phyloP scores from a whole-genome alignment of 2,888 invertebrate species.

The Cephus spinipes region DNA sequence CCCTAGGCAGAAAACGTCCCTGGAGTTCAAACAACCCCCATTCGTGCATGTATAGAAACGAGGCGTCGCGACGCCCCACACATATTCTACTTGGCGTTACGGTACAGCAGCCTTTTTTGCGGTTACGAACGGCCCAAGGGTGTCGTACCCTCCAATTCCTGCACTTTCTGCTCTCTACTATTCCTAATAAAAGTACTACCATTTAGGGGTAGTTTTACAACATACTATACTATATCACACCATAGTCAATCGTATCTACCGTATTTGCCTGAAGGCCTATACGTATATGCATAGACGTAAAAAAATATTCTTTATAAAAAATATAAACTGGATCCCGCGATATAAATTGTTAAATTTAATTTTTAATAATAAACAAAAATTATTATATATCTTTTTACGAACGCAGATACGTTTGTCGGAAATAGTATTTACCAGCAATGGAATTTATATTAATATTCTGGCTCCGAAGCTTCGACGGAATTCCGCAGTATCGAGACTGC shows the following conservation, averaged over 20 bases:
- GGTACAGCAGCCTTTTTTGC: not conserved
- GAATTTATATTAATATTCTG: not conserved
- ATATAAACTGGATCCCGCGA: accelerated
- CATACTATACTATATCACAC: not conserved
- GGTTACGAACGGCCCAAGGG: slow-evolving; percentile 3
- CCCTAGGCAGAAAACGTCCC: not conserved
- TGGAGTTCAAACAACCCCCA: slow-evolving; percentile 3
- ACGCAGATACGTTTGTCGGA: not conserved
- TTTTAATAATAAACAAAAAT: not conserved
- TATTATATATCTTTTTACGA: not conserved
- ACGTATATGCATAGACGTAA: no score
- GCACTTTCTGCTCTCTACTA: not conserved
- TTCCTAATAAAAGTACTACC: not conserved
- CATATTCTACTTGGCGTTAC: not conserved
- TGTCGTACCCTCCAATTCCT: not conserved
- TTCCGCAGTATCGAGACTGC: not conserved
- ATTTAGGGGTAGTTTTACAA: not conserved
- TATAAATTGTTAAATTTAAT: not conserved
- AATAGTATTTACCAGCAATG: not conserved
- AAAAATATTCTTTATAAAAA: no score
- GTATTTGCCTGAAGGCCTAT: no score
- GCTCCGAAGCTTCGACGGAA: no score
- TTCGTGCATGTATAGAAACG: not conserved
- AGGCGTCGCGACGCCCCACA: not conserved
- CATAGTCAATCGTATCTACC: not conserved